A percentile compares a stretch with the other conserved stretches of the same genome.
These are phyloP conservation scores for Drosophila persimilis DNA, from an alignment of 1,140 invertebrate species.

Conservation along the genomic window DNA sequence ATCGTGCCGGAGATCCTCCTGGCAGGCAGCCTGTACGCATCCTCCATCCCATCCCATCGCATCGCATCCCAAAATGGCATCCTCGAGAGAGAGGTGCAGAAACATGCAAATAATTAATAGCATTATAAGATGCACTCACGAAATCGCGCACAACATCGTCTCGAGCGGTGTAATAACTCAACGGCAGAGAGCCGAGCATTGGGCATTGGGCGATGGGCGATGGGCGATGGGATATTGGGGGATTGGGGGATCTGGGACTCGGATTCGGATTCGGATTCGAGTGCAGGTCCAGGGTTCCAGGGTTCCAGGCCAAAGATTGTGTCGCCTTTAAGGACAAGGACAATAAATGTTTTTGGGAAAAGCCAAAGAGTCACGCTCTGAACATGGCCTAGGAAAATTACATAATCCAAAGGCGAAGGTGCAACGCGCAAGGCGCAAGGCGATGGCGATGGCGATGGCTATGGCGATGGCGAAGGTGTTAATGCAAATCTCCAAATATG, in stretches of 20 bases:
- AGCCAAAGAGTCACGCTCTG: conserved; percentile 66
- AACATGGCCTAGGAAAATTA: conserved; percentile 64
- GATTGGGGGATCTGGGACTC: neutral
- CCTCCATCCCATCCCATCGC: conserved; percentile 3
- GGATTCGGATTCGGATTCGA: neutral
- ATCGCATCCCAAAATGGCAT: conserved; percentile 21
- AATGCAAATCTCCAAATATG: conserved; percentile 82
- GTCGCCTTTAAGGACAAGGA: conserved; percentile 63
- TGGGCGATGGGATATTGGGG: neutral
- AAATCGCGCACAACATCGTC: conserved; percentile 78
- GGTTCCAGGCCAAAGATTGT: conserved; percentile 43
- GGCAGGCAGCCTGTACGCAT: conserved; percentile 37
- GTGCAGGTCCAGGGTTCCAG: conserved; percentile 14
- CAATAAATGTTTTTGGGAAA: conserved; percentile 76
- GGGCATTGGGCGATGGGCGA: no score
- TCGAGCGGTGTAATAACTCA: conserved; percentile 77
- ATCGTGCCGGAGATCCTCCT: conserved; percentile 7
- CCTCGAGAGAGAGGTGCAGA: conserved; percentile 60
- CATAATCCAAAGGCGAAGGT: conserved; percentile 49
- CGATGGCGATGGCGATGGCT: no score
- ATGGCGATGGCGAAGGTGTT: conserved; percentile 66
- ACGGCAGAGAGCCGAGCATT: conserved; percentile 2
- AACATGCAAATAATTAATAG: conserved; percentile 83
- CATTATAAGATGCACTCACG: conserved; percentile 83
- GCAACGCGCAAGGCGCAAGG: no score